These are phyloP conservation scores for Lampropteryx suffumata DNA, from an alignment of 2,888 invertebrate species.

Conservation along the genomic window DNA sequence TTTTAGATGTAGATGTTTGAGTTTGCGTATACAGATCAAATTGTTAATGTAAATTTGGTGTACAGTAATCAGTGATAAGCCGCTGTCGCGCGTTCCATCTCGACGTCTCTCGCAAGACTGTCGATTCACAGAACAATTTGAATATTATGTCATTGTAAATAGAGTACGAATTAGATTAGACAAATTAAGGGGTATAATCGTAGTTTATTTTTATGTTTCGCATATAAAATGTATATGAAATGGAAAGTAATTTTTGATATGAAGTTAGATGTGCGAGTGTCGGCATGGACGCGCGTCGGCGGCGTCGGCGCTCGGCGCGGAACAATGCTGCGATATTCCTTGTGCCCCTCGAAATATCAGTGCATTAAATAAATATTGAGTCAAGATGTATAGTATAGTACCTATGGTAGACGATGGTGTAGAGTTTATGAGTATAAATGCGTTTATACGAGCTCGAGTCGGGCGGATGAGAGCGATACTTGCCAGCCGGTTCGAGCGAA, in stretches of 20 bases:
- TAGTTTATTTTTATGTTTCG: conserved; percentile 70
- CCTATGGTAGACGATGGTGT: conserved; percentile 69
- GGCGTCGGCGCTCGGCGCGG: conserved; percentile 47
- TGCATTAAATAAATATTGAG: conserved; percentile 69
- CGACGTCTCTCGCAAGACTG: conserved; percentile 57
- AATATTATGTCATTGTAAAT: conserved; percentile 77
- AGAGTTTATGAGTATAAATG: conserved; percentile 77
- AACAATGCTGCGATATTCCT: conserved; percentile 80
- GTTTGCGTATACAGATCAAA: conserved; percentile 79
- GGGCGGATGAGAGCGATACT: conserved; percentile 55
- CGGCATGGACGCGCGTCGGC: conserved; percentile 53
- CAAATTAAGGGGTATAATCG: conserved; percentile 71
- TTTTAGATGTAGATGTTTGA: conserved; percentile 75
- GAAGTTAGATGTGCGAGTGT: conserved; percentile 37
- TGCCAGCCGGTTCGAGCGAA: conserved; percentile 78
- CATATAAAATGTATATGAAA: conserved; percentile 57
- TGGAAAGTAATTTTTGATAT: conserved; percentile 43
- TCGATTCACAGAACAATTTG: conserved; percentile 74
- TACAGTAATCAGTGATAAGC: conserved; percentile 63
- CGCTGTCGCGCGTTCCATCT: conserved; percentile 57
- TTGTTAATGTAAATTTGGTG: conserved; percentile 78
- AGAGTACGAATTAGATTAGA: conserved; percentile 78
- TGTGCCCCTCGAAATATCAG: conserved; percentile 80
- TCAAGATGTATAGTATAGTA: conserved; percentile 59
- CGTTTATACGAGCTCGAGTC: conserved; percentile 77